Evolutionary conservation across 2,797 vertebrate species (phyloP).

Genomic region (Danio tinwini): DNA sequence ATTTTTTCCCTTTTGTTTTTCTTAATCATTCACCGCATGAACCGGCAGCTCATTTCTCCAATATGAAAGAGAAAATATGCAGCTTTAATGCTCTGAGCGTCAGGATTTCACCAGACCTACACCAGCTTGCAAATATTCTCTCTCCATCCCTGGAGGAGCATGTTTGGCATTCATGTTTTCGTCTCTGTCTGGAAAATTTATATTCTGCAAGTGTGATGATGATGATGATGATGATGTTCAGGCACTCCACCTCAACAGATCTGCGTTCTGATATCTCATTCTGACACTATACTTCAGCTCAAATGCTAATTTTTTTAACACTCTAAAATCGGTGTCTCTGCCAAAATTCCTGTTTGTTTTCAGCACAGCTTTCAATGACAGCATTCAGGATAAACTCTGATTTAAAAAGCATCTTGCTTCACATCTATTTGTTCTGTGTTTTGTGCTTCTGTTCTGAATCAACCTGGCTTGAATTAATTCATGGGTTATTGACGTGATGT

Average conservation of each 20-base stretch:
- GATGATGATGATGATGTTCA: too few species aligned
- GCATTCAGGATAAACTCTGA: constrained; percentile 23
- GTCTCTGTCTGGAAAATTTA: not conserved
- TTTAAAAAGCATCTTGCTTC: not conserved
- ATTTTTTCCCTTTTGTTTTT: constrained; percentile 23
- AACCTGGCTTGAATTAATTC: too few species aligned
- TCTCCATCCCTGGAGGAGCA: not conserved
- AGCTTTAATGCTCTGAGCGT: not conserved
- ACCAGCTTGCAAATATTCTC: not conserved
- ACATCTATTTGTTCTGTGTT: constrained; percentile 2
- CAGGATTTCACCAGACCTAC: not conserved
- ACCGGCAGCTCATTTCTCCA: not conserved
- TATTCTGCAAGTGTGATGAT: not conserved
- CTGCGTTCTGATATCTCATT: not conserved
- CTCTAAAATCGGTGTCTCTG: not conserved
- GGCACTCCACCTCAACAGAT: not conserved
- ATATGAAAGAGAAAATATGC: not conserved
- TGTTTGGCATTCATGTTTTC: not conserved
- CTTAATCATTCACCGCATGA: not conserved
- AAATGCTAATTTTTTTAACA: not conserved
- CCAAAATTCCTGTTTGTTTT: constrained; percentile 17
- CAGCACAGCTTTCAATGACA: constrained; percentile 7
- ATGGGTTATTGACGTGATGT: too few species aligned
- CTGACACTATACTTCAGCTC: not conserved
- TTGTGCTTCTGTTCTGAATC: not conserved